These are phyloP conservation scores for Wasmannia auropunctata DNA, from an alignment of 1,140 invertebrate species.

Conservation along the genomic window DNA sequence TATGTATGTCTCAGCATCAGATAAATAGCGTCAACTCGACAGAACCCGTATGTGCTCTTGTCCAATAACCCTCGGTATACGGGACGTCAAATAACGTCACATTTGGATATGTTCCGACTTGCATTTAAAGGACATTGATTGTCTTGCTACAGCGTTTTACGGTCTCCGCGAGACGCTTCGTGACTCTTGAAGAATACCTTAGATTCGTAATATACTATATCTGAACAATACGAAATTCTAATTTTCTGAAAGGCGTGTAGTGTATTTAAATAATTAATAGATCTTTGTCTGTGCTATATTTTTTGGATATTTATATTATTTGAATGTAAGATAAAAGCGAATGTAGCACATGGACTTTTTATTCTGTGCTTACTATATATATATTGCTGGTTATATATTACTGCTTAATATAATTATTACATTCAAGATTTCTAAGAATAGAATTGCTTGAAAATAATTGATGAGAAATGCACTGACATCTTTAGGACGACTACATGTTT, in stretches of 20 bases:
- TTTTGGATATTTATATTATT: background rate
- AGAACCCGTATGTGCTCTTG: constrained; percentile 27
- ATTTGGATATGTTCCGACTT: constrained; percentile 43
- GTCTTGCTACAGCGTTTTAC: background rate
- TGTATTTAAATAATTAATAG: background rate
- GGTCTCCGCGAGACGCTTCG: background rate
- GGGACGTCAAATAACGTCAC: constrained; percentile 50
- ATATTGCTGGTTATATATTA: too few species aligned
- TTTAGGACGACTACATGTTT: background rate
- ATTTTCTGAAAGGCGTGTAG: background rate
- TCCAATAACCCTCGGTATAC: constrained; percentile 35
- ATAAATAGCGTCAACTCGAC: constrained; percentile 27
- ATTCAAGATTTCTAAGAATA: background rate
- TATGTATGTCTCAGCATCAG: background rate
- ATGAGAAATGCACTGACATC: background rate
- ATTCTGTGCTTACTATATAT: too few species aligned
- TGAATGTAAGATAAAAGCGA: background rate
- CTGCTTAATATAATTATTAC: background rate
- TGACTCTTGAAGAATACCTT: background rate
- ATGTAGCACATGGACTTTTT: background rate
- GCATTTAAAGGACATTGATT: constrained; percentile 35
- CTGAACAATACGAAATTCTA: background rate
- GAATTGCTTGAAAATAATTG: constrained; percentile 1
- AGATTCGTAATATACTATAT: background rate
- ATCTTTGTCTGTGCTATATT: background rate